Percentiles rank a stretch among this genome's conserved stretches.
These are phyloP conservation scores for Malurus cyaneus DNA, from an alignment of 2,113 vertebrate species.

Conservation along the genomic window DNA sequence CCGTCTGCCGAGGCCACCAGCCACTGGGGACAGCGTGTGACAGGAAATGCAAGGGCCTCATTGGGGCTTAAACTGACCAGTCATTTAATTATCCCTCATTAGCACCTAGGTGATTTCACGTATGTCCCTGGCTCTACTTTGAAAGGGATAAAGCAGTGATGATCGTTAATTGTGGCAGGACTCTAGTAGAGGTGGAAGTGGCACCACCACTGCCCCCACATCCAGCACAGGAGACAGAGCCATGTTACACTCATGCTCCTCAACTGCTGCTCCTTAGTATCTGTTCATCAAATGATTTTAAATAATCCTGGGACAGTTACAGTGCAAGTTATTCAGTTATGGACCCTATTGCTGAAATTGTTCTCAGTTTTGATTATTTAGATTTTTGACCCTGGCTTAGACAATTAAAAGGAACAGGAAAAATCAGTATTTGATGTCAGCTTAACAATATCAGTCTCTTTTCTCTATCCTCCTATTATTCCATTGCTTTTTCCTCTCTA, in stretches of 20 bases:
- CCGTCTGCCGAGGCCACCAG: not conserved
- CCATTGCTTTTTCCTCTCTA: not conserved
- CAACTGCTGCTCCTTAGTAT: not conserved
- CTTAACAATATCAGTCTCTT: not conserved
- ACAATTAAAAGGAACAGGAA: not conserved
- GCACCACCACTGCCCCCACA: accelerated
- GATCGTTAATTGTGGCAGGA: not conserved
- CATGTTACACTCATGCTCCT: not conserved
- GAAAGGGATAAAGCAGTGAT: not conserved
- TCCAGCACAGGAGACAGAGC: not conserved
- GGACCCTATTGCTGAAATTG: not conserved
- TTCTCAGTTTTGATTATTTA: not conserved
- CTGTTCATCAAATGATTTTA: not conserved
- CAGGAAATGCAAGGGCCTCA: not conserved
- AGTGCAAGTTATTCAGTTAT: not conserved
- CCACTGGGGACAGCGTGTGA: not conserved
- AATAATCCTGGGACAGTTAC: not conserved
- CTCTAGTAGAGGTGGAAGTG: not conserved
- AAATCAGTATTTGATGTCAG: not conserved
- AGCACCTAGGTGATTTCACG: not conserved
- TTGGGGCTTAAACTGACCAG: not conserved
- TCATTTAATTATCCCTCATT: not conserved
- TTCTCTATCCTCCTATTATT: not conserved
- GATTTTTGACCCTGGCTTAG: not conserved
- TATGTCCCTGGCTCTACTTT: not conserved